A percentile compares a stretch with the other conserved stretches of the same genome.
phyloP scores from a whole-genome alignment of 2,888 invertebrate genomes.

The Ashinkailepas kermadecensis region DNA sequence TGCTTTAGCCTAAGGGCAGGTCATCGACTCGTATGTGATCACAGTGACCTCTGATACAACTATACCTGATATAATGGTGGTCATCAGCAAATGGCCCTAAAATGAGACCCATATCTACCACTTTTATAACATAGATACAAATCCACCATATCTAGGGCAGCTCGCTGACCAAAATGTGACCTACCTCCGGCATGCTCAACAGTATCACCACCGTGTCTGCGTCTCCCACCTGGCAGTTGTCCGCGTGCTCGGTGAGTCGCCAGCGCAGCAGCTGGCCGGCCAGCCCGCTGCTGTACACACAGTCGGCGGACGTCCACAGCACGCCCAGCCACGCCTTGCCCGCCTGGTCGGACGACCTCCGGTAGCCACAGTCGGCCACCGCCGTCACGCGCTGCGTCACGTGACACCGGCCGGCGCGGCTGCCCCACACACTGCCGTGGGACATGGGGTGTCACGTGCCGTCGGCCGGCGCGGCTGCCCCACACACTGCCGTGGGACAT shows the following conservation, averaged over 20 bases:
- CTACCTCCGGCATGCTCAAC: too few relatives aligned
- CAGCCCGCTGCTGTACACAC: conserved; percentile 51
- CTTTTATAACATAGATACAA: too few relatives aligned
- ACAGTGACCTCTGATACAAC: too few relatives aligned
- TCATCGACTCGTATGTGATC: too few relatives aligned
- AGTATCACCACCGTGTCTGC: too few relatives aligned
- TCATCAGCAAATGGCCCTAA: too few relatives aligned
- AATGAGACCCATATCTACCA: too few relatives aligned
- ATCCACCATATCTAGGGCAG: too few relatives aligned
- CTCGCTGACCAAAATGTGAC: too few relatives aligned
- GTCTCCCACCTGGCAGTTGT: not conserved
- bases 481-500: conserved; percentile 27
- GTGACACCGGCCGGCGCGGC: conserved; percentile 33
- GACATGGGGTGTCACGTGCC: conserved; percentile 36
- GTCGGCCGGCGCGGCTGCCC: not conserved
- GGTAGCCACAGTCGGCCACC: not conserved
- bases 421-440: conserved; percentile 33
- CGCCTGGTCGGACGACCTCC: conserved; percentile 26
- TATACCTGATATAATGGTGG: too few relatives aligned
- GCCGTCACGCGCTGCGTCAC: conserved; percentile 20
- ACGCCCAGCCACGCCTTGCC: conserved; percentile 39
- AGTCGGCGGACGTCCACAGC: conserved; percentile 53
- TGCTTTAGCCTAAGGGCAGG: too few relatives aligned
- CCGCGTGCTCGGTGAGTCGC: conserved; percentile 46
- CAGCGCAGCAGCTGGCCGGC: conserved; percentile 56